phyloP scores from a whole-genome alignment of 2,888 invertebrate species.

The Ophion ellenae region DNA sequence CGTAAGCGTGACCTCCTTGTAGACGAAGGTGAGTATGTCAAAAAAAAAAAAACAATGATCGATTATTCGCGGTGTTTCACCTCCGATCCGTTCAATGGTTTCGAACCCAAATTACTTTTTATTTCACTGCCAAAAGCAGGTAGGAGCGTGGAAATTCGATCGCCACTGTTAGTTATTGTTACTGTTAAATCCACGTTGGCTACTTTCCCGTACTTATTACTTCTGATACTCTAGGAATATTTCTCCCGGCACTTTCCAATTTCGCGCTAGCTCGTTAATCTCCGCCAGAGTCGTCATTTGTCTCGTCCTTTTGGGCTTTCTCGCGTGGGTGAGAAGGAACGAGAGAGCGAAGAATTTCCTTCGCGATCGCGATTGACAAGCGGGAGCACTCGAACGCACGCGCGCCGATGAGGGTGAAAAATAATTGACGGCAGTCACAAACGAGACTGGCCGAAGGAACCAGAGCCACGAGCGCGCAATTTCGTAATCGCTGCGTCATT shows the following conservation, averaged over 20 bases:
- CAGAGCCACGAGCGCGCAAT: constrained; percentile 70
- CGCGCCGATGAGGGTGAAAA: constrained; percentile 50
- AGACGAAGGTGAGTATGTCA: constrained; percentile 21
- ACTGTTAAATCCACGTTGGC: neutral
- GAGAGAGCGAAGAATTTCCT: constrained; percentile 31
- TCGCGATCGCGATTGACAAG: constrained; percentile 37
- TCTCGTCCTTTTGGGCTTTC: constrained; percentile 70
- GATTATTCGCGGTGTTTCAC: constrained; percentile 29
- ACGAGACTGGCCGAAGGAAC: constrained; percentile 62
- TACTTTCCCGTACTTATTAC: constrained; percentile 31
- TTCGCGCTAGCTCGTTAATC: constrained; percentile 75
- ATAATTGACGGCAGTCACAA: constrained; percentile 69
- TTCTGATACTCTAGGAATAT: constrained; percentile 49
- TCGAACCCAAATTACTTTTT: constrained; percentile 30
- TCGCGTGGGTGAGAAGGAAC: constrained; percentile 68
- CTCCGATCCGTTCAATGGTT: constrained; percentile 18
- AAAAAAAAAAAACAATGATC: constrained; percentile 32
- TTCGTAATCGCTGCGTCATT: constrained; percentile 83
- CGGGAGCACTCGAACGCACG: constrained; percentile 10
- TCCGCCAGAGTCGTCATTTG: constrained; percentile 76
- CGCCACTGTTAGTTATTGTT: constrained; percentile 10
- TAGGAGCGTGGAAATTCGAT: neutral
- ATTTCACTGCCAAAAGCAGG: neutral
- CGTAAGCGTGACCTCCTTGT: constrained; percentile 32
- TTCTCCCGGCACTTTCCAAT: constrained; percentile 67